These are phyloP conservation scores for Brachionus plicatilis DNA, from an alignment of 1,140 invertebrate species.

Conservation along the genomic window DNA sequence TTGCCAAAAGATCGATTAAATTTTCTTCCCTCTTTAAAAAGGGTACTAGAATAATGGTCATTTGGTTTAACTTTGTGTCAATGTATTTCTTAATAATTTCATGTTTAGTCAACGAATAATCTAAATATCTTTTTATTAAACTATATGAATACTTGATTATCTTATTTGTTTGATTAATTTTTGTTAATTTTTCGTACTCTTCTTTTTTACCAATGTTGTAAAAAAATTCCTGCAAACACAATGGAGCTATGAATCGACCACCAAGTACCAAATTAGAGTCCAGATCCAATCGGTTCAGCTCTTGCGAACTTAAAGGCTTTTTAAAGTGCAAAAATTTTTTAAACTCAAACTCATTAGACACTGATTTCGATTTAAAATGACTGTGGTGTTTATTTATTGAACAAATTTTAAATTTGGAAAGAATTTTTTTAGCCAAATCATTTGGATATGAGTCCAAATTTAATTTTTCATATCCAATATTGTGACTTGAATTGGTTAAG, in stretches of 20 bases:
- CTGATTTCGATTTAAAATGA: not conserved
- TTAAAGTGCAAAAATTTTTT: not conserved
- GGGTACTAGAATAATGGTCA: conserved; percentile 67
- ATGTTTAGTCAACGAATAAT: not conserved
- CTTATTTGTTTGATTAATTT: not conserved
- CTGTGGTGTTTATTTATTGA: conserved; percentile 4
- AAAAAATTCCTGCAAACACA: conserved; percentile 18
- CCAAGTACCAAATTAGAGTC: not conserved
- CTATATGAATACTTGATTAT: not conserved
- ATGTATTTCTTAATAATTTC: conserved; percentile 5
- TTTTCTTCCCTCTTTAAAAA: conserved; percentile 76
- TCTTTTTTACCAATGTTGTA: not conserved
- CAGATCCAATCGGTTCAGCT: not conserved
- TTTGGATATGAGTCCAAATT: not conserved
- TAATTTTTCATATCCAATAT: not conserved
- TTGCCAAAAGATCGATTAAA: conserved; percentile 70
- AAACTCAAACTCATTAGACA: not conserved
- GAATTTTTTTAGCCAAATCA: too few relatives aligned
- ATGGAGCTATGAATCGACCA: not conserved
- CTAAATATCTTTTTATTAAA: not conserved
- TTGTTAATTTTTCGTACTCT: not conserved
- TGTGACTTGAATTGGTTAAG: not conserved
- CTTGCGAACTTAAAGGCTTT: not conserved
- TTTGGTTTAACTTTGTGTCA: not conserved
- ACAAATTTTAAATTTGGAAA: conserved; percentile 1